Evolutionary conservation across 1,140 invertebrate genomes (phyloP).

Genomic region (Drosophila melanogaster): Release_6_plus_ISO1_MT NT_037436.4:11732501-11733000

Average conservation of each 20-base stretch:
- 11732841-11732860: slow-evolving; percentile 73
- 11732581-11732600: slow-evolving; percentile 97
- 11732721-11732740: slow-evolving; percentile 97
- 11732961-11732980: slow-evolving; percentile 99
- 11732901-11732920: slow-evolving; percentile 93
- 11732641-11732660: slow-evolving; percentile 97
- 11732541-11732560: slow-evolving; percentile 98
- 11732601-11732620: slow-evolving; percentile 96
- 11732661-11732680: slow-evolving; percentile 94
- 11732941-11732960: slow-evolving; percentile 98
- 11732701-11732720: slow-evolving; percentile 88
- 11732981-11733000: slow-evolving; percentile 98
- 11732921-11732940: slow-evolving; percentile 95
- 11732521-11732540: slow-evolving; percentile 99
- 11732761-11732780: slow-evolving; percentile 98
- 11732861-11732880: slow-evolving; percentile 88
- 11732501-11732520: slow-evolving; percentile 89
- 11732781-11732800: slow-evolving; percentile 98
- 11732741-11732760: slow-evolving; percentile 97
- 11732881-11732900: slow-evolving; percentile 85
- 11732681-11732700: slow-evolving; percentile 88
- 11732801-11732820: slow-evolving; percentile 95
- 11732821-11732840: slow-evolving; percentile 89
- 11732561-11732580: slow-evolving; percentile 99
- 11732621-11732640: slow-evolving; percentile 98